Percentiles rank a stretch among this genome's conserved stretches.
Evolutionary conservation across 1,140 invertebrate genomes (phyloP).

Genomic region (Agraylea sexmaculata): DNA sequence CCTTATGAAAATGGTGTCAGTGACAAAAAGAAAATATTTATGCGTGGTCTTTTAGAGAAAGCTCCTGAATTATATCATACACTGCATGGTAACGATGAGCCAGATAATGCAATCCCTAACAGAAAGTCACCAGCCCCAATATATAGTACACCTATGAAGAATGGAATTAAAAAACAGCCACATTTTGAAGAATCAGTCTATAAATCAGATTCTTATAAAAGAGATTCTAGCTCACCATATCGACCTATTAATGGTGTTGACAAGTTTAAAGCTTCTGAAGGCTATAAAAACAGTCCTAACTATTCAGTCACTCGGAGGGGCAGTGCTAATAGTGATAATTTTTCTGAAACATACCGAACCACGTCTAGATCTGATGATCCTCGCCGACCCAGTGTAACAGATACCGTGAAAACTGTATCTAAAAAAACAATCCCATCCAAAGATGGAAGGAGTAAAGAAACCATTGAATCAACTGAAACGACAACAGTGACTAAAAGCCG

Average conservation of each 20-base stretch:
- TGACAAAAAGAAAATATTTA: slow-evolving; percentile 55
- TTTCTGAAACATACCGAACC: slow-evolving; percentile 54
- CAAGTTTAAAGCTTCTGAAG: slow-evolving; percentile 32
- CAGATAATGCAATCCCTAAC: slow-evolving; percentile 33
- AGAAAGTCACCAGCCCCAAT: slow-evolving; percentile 29
- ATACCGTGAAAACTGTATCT: slow-evolving; percentile 52
- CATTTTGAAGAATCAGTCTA: slow-evolving; percentile 27
- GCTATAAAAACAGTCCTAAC: slow-evolving; percentile 30
- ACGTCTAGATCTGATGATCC: slow-evolving; percentile 52
- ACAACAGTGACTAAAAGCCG: slow-evolving; percentile 54
- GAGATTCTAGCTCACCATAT: slow-evolving; percentile 34
- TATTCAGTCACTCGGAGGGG: slow-evolving; percentile 40
- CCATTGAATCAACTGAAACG: slow-evolving; percentile 54
- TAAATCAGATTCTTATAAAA: slow-evolving; percentile 35
- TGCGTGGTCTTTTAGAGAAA: slow-evolving; percentile 56
- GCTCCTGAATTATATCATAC: slow-evolving; percentile 64
- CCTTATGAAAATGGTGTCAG: slow-evolving; percentile 35
- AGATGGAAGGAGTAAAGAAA: slow-evolving; percentile 47
- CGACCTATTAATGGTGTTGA: slow-evolving; percentile 29
- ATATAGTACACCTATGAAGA: slow-evolving; percentile 22
- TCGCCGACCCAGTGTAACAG: slow-evolving; percentile 47
- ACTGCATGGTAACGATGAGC: slow-evolving; percentile 49
- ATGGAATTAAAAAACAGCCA: slow-evolving; percentile 18
- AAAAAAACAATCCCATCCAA: slow-evolving; percentile 51
- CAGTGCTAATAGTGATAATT: slow-evolving; percentile 53